Conservation (phyloP, 2,888 invertebrate species). For the Pheosia gnoma region DNA sequence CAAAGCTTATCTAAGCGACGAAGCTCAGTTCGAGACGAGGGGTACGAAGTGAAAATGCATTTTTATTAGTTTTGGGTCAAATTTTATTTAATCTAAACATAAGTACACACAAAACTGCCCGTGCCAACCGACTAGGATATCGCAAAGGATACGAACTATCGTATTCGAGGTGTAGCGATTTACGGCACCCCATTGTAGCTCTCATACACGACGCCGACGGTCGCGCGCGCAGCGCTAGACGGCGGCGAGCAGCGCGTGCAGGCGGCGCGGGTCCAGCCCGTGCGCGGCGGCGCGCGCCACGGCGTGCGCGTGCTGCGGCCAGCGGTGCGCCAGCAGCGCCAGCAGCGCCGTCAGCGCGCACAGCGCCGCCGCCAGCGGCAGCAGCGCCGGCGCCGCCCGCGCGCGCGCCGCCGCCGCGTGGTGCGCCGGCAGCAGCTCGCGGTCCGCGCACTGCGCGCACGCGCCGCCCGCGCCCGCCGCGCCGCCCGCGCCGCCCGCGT, state of each 20-base stretch:
- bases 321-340: conserved; percentile 78
- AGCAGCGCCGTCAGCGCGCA: conserved; percentile 88
- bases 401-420: conserved; percentile 93
- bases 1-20: no score
- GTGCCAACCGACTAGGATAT: no score
- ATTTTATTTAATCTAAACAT: no score
- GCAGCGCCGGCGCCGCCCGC: conserved; percentile 89
- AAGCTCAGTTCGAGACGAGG: no score
- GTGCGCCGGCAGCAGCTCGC: conserved; percentile 94
- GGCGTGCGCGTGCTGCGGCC: conserved; percentile 51
- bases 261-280: conserved; percentile 41
- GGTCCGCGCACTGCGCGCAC: conserved; percentile 93
- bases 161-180: no score
- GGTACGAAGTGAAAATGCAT: no score
- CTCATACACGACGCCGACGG: no score
- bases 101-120: no score
- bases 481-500: conserved; percentile 89
- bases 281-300: conserved; percentile 41
- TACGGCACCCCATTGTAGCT: no score
- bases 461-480: conserved; percentile 94
- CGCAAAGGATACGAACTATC: no score
- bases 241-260: conserved; percentile 44
- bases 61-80: no score
- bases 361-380: conserved; percentile 94
- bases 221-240: no score